Conservation (phyloP, 2,797 vertebrate species). For the Rhinoraja longicauda region DNA sequence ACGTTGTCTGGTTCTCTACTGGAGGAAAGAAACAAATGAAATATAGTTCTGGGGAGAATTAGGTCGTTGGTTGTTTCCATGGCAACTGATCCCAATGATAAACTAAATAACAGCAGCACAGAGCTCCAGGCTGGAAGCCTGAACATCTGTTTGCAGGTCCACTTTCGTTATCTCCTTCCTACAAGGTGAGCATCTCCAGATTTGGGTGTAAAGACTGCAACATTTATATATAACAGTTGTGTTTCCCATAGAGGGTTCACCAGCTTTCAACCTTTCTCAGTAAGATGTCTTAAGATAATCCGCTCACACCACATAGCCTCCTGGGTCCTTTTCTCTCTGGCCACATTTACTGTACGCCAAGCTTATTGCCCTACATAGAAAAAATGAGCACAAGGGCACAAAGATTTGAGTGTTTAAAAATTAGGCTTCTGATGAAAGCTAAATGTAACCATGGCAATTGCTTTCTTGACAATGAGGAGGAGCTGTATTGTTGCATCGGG, state of each 20-base stretch:
- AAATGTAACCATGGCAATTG: background rate
- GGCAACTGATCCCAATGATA: background rate
- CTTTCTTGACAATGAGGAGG: background rate
- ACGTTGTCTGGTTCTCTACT: background rate
- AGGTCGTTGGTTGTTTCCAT: background rate
- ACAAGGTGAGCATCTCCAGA: background rate
- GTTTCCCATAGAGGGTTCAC: background rate
- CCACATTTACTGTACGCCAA: background rate
- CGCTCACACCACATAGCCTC: too few relatives aligned
- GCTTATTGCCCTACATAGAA: background rate
- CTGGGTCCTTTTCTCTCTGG: background rate
- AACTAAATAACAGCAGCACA: background rate
- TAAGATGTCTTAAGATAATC: background rate
- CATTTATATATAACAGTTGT: background rate
- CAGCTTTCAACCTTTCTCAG: background rate
- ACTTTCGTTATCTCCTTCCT: background rate
- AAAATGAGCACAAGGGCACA: background rate
- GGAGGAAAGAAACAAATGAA: background rate
- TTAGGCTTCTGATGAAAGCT: background rate
- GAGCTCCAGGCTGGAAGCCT: background rate
- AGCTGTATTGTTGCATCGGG: background rate
- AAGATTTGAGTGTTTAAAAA: background rate
- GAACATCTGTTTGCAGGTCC: background rate
- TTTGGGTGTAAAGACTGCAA: background rate
- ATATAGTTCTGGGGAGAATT: background rate